Evolutionary conservation across 2,888 invertebrate species (phyloP), one percentile per base, ranked within the genome.

Genomic region (Sminthurinus aureus): DNA sequence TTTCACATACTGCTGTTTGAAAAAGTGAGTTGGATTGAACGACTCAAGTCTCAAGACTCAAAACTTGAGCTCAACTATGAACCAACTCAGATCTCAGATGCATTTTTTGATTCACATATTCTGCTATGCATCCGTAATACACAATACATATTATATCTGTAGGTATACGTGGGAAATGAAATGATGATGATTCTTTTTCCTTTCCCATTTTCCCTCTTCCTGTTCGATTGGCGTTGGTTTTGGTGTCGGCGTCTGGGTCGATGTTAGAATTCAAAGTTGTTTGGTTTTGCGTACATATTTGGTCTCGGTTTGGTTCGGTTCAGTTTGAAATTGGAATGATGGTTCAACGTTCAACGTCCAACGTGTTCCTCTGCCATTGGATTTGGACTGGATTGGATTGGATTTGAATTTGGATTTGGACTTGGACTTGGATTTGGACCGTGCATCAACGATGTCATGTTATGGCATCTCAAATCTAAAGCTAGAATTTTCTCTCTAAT

Each of bases 161-260:
- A 6, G 38, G 6, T 38, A 6, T n/a, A 69, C n/a, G 67, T 69
- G n/a, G 20, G 11, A 58, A 26, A 75, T 51, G 75, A 75, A 75
- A 75, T 75, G 75, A 75, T 75, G 75, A 75, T 75, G 50, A 51
- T n/a, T 75, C 75, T 11, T 75, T n/a, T 51, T 50, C 50, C n/a
- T 38, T 11, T 52, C 18, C 20, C 51, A 50, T 69, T 75, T 50
- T 74, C 74, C 8, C 38, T 73, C 58, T 58, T 58, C 58, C 58
- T 58, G 58, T 18, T 58, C 18, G 18, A 15, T 58, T 18, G n/a
- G n/a, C n/a, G n/a, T 58, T 58, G 58, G 58, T 58, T 0, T 18
- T 58, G 15, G 18, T 58, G 15, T 58, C 38, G 15, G 71, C 38
- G 38, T 74, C 2, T 18, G 38, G 38, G 38, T 38, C 38, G 38